Conservation (phyloP, 1,140 invertebrate genomes). For the Plutomurus gul region DNA sequence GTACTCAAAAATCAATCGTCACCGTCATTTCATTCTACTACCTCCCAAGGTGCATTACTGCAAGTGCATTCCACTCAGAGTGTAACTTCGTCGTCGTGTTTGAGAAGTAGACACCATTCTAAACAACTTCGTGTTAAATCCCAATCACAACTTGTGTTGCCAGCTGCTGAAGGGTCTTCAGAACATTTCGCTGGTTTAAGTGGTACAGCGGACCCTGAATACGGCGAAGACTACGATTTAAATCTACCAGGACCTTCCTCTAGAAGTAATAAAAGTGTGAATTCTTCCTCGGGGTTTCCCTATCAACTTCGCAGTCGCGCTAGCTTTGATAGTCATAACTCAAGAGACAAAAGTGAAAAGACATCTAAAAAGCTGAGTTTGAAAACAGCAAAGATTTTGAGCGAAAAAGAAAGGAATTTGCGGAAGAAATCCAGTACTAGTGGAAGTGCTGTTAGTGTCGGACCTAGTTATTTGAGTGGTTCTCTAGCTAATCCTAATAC, state of each 20-base stretch:
- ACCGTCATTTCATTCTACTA: neutral
- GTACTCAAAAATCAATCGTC: neutral
- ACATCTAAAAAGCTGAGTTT: neutral
- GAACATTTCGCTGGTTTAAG: neutral
- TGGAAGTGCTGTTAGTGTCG: neutral
- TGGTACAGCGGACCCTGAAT: neutral
- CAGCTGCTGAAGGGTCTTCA: neutral
- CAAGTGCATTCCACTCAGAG: neutral
- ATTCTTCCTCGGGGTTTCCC: slow-evolving; percentile 6
- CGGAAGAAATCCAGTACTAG: slow-evolving; percentile 17
- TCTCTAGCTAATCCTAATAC: neutral
- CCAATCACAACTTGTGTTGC: neutral
- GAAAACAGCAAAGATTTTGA: slow-evolving; percentile 48
- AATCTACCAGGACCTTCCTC: slow-evolving; percentile 39
- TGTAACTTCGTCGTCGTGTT: neutral
- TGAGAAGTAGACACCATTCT: neutral
- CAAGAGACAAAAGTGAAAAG: slow-evolving; percentile 25
- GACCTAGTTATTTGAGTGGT: neutral
- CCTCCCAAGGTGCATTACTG: neutral
- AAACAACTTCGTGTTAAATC: neutral
- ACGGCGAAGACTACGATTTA: neutral
- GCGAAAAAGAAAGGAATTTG: slow-evolving; percentile 50
- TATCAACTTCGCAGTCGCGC: slow-evolving; percentile 48
- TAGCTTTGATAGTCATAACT: slow-evolving; percentile 22
- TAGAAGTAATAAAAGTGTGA: neutral